phyloP scores from a whole-genome alignment of 2,888 invertebrate species.

The Agrotis exclamationis region DNA sequence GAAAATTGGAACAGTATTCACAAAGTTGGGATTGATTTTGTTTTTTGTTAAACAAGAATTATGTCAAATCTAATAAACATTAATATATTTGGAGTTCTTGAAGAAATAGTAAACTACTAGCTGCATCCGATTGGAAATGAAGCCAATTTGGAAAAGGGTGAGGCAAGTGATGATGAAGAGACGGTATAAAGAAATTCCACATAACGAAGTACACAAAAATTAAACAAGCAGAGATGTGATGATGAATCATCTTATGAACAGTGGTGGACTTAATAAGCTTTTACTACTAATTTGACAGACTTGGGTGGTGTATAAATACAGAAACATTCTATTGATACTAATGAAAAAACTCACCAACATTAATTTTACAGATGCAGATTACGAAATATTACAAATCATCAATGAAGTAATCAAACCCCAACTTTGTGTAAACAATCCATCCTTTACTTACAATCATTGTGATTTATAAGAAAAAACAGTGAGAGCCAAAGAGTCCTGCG shows the following conservation, averaged over 20 bases:
- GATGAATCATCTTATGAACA: no score
- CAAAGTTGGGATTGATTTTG: constrained; percentile 57
- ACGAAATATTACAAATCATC: neutral
- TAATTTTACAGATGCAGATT: neutral
- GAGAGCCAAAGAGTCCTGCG: constrained; percentile 81
- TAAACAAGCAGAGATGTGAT: no score
- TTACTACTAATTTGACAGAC: no score
- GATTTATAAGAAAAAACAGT: constrained; percentile 62
- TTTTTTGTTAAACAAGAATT: no score
- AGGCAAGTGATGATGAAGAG: no score
- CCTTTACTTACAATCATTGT: constrained; percentile 58
- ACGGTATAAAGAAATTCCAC: neutral
- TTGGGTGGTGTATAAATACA: neutral
- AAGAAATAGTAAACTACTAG: neutral
- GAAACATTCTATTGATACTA: neutral
- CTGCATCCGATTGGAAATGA: no score
- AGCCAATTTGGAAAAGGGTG: no score
- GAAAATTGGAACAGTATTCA: constrained; percentile 70
- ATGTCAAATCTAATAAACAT: no score
- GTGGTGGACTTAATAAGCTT: no score
- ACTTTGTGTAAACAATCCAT: constrained; percentile 64
- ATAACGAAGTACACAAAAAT: no score
- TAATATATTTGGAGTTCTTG: neutral
- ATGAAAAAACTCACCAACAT: neutral
- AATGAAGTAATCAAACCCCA: constrained; percentile 50